phyloP scores from a whole-genome alignment of 2,797 vertebrate species.

The Astyanax mexicanus region DNA sequence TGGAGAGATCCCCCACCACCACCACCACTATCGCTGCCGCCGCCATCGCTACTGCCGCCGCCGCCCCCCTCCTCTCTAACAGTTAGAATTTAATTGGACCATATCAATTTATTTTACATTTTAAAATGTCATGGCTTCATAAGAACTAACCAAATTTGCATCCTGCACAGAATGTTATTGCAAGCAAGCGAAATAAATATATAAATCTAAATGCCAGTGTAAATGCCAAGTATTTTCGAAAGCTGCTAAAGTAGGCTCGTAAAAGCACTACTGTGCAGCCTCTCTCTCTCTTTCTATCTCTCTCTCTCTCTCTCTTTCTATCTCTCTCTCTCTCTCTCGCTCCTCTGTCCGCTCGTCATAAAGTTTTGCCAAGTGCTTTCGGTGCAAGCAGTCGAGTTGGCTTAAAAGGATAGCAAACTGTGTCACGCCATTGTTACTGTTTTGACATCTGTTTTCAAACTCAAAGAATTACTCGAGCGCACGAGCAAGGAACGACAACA shows the following conservation, averaged over 20 bases:
- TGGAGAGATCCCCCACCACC: slow-evolving; percentile 49
- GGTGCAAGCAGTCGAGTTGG: slow-evolving; percentile 57
- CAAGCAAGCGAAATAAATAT: slow-evolving; percentile 69
- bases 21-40: background rate
- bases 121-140: slow-evolving; percentile 71
- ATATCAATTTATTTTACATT: slow-evolving; percentile 73
- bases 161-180: slow-evolving; percentile 68
- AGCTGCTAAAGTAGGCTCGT: slow-evolving; percentile 64
- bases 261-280: slow-evolving; percentile 65
- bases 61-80: slow-evolving; percentile 50
- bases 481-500: slow-evolving; percentile 58
- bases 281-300: no score
- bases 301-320: no score
- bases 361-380: slow-evolving; percentile 65
- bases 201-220: slow-evolving; percentile 72
- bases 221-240: slow-evolving; percentile 68
- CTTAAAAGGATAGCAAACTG: slow-evolving; percentile 64
- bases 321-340: no score
- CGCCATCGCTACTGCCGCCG: background rate
- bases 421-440: slow-evolving; percentile 66
- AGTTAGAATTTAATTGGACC: slow-evolving; percentile 70
- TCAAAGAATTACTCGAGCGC: slow-evolving; percentile 62
- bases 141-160: slow-evolving; percentile 70
- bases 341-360: slow-evolving; percentile 56
- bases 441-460: slow-evolving; percentile 66